Conservation (phyloP, 2,113 vertebrate genomes). For the Apodemus speciosus region DNA sequence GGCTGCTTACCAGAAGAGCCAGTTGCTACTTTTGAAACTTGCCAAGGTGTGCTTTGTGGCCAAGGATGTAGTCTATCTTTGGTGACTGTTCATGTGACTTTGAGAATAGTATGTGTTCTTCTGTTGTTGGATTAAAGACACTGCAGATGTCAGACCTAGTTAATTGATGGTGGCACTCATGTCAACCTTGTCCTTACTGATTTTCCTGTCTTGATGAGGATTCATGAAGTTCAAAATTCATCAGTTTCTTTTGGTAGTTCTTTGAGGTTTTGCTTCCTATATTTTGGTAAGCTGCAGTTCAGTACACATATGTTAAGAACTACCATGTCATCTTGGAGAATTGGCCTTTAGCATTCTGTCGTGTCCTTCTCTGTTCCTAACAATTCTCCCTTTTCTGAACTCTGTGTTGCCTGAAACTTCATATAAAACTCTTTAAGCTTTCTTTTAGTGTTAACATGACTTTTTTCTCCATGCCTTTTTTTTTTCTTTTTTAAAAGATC, state of each 20-base stretch:
- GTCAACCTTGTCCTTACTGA: background rate
- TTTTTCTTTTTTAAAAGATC: background rate
- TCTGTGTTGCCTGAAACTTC: background rate
- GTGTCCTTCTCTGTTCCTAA: background rate
- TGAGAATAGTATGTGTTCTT: background rate
- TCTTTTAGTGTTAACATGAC: background rate
- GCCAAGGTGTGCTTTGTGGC: background rate
- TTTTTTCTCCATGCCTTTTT: background rate
- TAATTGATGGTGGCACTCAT: background rate
- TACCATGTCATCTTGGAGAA: background rate
- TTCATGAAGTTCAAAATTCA: background rate
- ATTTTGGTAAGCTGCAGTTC: background rate
- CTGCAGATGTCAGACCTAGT: background rate
- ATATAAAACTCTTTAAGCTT: background rate
- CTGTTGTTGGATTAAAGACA: background rate
- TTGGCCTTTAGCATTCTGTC: background rate
- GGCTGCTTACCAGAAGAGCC: too few species aligned
- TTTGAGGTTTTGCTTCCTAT: background rate
- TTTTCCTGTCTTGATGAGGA: background rate
- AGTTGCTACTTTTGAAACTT: background rate
- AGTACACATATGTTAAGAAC: background rate
- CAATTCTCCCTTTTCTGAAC: background rate
- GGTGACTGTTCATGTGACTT: background rate
- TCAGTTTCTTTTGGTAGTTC: background rate
- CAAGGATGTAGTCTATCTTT: background rate